Conservation (phyloP, 1,140 invertebrate genomes). For the Alviniconcha marisindica region DNA sequence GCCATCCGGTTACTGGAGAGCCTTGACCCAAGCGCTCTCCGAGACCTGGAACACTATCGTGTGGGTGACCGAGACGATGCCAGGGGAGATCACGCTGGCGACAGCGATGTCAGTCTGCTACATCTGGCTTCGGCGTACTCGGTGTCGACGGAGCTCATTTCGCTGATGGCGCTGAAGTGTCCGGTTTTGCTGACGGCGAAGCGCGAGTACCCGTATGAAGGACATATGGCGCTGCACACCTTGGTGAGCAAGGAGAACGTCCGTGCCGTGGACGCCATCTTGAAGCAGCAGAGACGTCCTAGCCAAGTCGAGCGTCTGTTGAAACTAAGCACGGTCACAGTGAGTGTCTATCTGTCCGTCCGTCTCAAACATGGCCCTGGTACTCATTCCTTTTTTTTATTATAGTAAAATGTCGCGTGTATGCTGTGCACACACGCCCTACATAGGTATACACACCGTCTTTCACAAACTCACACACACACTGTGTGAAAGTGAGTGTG, state of each 20-base stretch:
- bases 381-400: too few relatives aligned
- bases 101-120: neutral
- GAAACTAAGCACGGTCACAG: neutral
- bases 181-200: neutral
- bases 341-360: neutral
- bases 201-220: neutral
- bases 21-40: neutral
- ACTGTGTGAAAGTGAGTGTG: neutral
- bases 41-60: neutral
- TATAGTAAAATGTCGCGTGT: too few relatives aligned
- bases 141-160: neutral
- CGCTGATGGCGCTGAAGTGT: neutral
- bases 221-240: slow-evolving; percentile 23
- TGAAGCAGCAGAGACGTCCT: neutral
- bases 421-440: too few relatives aligned
- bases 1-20: neutral
- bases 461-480: neutral
- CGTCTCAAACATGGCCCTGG: too few relatives aligned
- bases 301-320: neutral
- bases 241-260: slow-evolving; percentile 25
- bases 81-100: neutral
- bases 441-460: neutral
- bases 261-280: neutral
- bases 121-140: neutral
- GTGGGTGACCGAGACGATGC: neutral